Base-by-base conservation (phyloP, 2,888 invertebrate genomes). In the Trilocha varians region DNA sequence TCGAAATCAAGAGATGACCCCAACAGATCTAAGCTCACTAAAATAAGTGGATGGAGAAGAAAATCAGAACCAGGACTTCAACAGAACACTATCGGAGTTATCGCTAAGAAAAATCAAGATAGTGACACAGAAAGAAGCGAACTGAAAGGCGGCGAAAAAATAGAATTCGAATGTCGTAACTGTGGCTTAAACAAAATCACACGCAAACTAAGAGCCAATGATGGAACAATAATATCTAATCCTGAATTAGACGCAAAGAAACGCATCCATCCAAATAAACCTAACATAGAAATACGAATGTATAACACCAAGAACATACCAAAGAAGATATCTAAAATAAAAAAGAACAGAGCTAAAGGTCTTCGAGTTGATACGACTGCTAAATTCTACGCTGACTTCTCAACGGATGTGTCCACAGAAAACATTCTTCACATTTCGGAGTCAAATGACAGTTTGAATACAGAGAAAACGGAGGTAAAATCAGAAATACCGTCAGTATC, bases 41-140 rank as follows among this genome's bases (percentile, higher is more conserved):
- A 80, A 70, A 88, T 91, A 55, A 88, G 90, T 6, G 90, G 88
- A 42, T 91, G 91, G 91, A 78, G 92, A 57, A 72, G 92, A 50
- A 92, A 91, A 66, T 92, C 92, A 11, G 92, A 92, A 67, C 92
- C 92, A 1, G 90, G 90, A n/a, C 69, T 89, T 40, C 83, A 78
- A 46, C 84, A 83, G 54, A 83, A 82, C 45, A 62, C 68, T 40
- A 59, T 60, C 32, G 66, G 66, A 32, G 59, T 76, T 6, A 55
- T 78, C 33, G 49, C 62, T 6, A 84, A 78, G 43, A 83, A 73
- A 58, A 62, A 66, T 38, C 70, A 71, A 51, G 80, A 83, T 8
- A 77, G 75, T 57, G 79, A 80, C 40, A 68, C 57, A 34, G 82
- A 82, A 47, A 76, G 53, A 54, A 59, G 53, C 38, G 79, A 79